These are phyloP conservation scores for Drosophila pseudotalamancana DNA, from an alignment of 2,888 invertebrate genomes.

Conservation along the genomic window DNA sequence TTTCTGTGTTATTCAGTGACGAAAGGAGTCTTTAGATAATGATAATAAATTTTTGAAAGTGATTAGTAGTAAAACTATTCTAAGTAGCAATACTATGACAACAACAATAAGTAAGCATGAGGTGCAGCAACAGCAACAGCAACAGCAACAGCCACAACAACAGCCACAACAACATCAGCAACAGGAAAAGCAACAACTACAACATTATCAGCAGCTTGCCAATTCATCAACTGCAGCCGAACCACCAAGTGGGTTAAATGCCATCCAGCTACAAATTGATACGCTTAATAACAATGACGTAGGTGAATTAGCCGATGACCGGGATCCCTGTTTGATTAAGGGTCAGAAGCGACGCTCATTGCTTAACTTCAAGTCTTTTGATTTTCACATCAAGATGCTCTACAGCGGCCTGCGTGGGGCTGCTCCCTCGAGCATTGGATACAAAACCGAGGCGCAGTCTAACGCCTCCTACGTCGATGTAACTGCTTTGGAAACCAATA, in stretches of 20 bases:
- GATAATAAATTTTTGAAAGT: slow-evolving; percentile 85
- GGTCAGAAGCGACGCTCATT: slow-evolving; percentile 67
- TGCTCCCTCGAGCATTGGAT: not conserved
- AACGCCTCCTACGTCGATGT: slow-evolving; percentile 47
- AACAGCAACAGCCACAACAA: slow-evolving; percentile 38
- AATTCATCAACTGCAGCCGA: slow-evolving; percentile 47
- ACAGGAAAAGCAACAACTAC: slow-evolving; percentile 44
- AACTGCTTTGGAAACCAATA: slow-evolving; percentile 45
- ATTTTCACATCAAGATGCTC: slow-evolving; percentile 83
- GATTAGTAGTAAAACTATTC: slow-evolving; percentile 84
- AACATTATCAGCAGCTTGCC: slow-evolving; percentile 25
- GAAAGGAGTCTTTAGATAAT: slow-evolving; percentile 86
- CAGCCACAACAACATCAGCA: slow-evolving; percentile 64
- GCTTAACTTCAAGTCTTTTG: slow-evolving; percentile 84
- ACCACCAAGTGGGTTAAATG: slow-evolving; percentile 52
- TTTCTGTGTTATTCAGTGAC: slow-evolving; percentile 91
- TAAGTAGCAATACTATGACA: slow-evolving; percentile 85
- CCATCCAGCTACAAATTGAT: slow-evolving; percentile 47
- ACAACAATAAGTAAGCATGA: slow-evolving; percentile 84
- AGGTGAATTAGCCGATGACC: slow-evolving; percentile 22
- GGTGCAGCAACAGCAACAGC: slow-evolving; percentile 77
- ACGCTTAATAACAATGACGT: slow-evolving; percentile 72
- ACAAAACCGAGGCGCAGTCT: slow-evolving; percentile 35
- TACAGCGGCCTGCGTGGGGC: slow-evolving; percentile 80
- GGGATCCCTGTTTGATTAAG: not conserved